phyloP scores from a whole-genome alignment of 2,888 invertebrate genomes.

The Leucophora obtusa region DNA sequence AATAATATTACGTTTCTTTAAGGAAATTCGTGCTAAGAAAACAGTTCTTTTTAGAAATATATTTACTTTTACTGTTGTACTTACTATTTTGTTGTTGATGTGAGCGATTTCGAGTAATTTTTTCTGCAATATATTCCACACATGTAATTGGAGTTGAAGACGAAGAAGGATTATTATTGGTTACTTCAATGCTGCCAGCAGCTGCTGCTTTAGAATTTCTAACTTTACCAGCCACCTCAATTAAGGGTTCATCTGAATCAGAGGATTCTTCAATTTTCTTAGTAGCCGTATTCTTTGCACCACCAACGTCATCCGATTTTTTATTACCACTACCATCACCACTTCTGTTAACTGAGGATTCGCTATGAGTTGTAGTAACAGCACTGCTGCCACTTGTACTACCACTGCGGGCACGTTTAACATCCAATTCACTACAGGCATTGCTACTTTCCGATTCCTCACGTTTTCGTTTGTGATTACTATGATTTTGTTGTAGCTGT shows the following conservation, averaged over 20 bases:
- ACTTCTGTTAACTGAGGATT: neutral
- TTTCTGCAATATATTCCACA: slow-evolving; percentile 54
- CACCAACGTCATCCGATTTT: slow-evolving; percentile 72
- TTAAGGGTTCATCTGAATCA: slow-evolving; percentile 89
- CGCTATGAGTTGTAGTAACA: slow-evolving; percentile 19
- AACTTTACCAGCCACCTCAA: slow-evolving; percentile 84
- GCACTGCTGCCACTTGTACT: slow-evolving; percentile 71
- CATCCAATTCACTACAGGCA: slow-evolving; percentile 63
- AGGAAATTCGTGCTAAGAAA: no score
- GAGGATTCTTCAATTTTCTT: slow-evolving; percentile 83
- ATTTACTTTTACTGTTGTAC: slow-evolving; percentile 19
- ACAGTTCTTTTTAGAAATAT: no score
- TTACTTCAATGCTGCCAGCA: slow-evolving; percentile 51
- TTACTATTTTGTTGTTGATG: slow-evolving; percentile 64
- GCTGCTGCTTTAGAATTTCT: slow-evolving; percentile 77
- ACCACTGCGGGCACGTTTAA: slow-evolving; percentile 60
- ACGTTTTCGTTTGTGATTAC: slow-evolving; percentile 83
- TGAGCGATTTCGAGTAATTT: slow-evolving; percentile 59
- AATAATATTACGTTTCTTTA: no score
- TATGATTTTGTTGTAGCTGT: slow-evolving; percentile 45
- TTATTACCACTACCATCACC: slow-evolving; percentile 27
- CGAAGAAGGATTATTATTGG: slow-evolving; percentile 9
- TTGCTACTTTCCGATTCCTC: slow-evolving; percentile 86
- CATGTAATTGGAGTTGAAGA: slow-evolving; percentile 40
- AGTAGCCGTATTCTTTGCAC: slow-evolving; percentile 65